Evolutionary conservation across 2,113 vertebrate species (phyloP).

Genomic region (Rutilus rutilus): DNA sequence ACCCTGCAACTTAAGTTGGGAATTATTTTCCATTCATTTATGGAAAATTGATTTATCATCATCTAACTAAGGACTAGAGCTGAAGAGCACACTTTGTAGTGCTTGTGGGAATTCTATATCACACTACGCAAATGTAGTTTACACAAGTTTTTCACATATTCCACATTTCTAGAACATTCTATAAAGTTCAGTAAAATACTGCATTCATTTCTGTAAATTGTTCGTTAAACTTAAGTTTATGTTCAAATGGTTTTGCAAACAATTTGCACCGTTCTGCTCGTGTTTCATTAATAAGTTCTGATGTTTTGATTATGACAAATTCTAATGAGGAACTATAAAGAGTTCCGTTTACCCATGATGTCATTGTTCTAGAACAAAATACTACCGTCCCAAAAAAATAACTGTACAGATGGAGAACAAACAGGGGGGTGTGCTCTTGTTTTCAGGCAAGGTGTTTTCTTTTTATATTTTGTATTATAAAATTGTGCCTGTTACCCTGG

Average conservation of each 20-base stretch:
- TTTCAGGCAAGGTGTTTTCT: constrained; percentile 11
- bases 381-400: not conserved
- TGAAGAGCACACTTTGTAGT: not conserved
- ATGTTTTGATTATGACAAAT: not conserved
- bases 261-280: not conserved
- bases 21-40: constrained; percentile 35
- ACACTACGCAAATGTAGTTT: not conserved
- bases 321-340: not conserved
- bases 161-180: not conserved
- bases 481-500: constrained; percentile 53
- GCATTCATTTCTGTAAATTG: not conserved
- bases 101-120: not conserved
- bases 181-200: not conserved
- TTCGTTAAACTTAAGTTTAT: not conserved
- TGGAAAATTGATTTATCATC: constrained; percentile 30
- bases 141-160: not conserved
- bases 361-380: constrained; percentile 24
- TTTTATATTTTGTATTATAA: constrained; percentile 46
- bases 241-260: not conserved
- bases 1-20: constrained; percentile 58
- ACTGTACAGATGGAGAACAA: not conserved
- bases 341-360: constrained; percentile 11
- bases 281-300: not conserved
- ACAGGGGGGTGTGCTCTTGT: too few species aligned
- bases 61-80: constrained; percentile 13